These are phyloP conservation scores for Cephus nigrinus DNA, from an alignment of 2,888 invertebrate genomes.

Conservation along the genomic window DNA sequence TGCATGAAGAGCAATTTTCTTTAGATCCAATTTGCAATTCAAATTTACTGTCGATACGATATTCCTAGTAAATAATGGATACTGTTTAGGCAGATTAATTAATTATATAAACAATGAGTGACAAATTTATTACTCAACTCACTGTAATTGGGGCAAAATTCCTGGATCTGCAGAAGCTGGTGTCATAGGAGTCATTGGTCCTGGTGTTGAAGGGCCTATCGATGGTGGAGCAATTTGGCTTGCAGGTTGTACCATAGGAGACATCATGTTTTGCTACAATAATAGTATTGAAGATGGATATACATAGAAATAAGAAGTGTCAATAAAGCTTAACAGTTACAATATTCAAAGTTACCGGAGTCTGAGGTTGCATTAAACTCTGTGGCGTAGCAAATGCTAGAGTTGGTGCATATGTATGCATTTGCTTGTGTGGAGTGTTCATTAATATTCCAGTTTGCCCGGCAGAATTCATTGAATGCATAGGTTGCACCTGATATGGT, in stretches of 20 bases:
- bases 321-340: conserved; percentile 1
- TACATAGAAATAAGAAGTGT: not conserved
- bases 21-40: conserved; percentile 93
- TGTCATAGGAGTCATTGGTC: conserved; percentile 90
- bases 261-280: conserved; percentile 84
- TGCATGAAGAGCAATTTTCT: conserved; percentile 96
- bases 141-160: conserved; percentile 94
- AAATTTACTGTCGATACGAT: conserved; percentile 98
- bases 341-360: conserved; percentile 74
- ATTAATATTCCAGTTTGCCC: conserved; percentile 73
- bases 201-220: conserved; percentile 80
- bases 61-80: conserved; percentile 75
- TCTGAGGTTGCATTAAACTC: conserved; percentile 90
- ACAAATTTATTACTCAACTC: conserved; percentile 53
- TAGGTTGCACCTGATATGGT: conserved; percentile 67
- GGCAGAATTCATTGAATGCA: conserved; percentile 71
- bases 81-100: not conserved
- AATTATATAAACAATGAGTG: not conserved
- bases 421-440: conserved; percentile 77
- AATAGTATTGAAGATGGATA: not conserved
- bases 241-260: conserved; percentile 80
- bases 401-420: conserved; percentile 80
- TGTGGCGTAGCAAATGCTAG: conserved; percentile 83
- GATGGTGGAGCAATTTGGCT: conserved; percentile 73
- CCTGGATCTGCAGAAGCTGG: conserved; percentile 90